phyloP scores from a whole-genome alignment of 2,888 invertebrate species.

The Andrena bucephala region DNA sequence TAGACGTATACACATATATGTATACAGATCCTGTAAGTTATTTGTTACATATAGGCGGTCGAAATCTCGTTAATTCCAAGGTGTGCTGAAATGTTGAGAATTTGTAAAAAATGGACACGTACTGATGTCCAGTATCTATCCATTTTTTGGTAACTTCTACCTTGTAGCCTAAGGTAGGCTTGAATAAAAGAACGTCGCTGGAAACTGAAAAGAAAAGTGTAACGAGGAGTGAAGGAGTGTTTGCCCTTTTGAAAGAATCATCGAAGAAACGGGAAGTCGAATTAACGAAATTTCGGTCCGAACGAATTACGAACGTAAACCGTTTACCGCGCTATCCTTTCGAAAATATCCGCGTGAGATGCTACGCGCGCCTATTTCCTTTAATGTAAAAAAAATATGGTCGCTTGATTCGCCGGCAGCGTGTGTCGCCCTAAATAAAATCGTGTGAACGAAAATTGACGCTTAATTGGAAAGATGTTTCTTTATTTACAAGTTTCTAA shows the following conservation, averaged over 20 bases:
- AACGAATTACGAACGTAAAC: slow-evolving; percentile 21
- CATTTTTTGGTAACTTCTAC: too few relatives aligned
- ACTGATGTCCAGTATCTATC: too few relatives aligned
- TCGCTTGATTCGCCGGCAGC: slow-evolving; percentile 21
- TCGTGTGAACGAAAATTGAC: slow-evolving; percentile 50
- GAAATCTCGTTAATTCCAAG: slow-evolving; percentile 45
- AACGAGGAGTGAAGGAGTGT: neutral
- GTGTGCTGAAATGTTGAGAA: neutral
- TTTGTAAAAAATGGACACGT: neutral
- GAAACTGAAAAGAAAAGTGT: neutral
- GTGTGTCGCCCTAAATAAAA: slow-evolving; percentile 45
- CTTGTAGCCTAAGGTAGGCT: too few relatives aligned
- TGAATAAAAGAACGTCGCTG: too few relatives aligned
- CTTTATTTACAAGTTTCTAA: slow-evolving; percentile 68
- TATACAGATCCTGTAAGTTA: slow-evolving; percentile 16
- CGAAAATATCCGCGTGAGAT: slow-evolving; percentile 20
- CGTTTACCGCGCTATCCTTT: slow-evolving; percentile 5
- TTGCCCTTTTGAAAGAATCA: neutral
- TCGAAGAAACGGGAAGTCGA: slow-evolving; percentile 14
- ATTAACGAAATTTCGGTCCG: slow-evolving; percentile 38
- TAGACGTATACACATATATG: slow-evolving; percentile 37
- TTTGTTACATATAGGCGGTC: slow-evolving; percentile 16
- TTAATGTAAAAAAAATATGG: slow-evolving; percentile 43
- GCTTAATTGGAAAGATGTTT: slow-evolving; percentile 58
- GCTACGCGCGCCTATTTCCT: slow-evolving; percentile 18